Conservation (phyloP, 1,140 invertebrate species). For the Cherax destructor region DNA sequence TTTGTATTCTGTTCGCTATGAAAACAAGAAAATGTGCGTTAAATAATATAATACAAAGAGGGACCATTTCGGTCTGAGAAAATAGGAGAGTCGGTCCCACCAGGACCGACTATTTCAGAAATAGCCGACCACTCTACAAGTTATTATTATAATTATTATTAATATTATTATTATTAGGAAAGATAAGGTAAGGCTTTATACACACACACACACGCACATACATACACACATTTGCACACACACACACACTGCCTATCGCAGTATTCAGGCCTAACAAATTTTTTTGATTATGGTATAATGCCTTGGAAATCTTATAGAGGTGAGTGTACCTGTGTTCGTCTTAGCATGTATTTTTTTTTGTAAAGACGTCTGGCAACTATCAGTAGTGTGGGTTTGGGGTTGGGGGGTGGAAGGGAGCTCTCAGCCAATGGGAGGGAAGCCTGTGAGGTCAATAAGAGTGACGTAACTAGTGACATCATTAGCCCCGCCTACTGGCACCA, state of each 20-base stretch:
- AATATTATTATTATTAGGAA: conserved; percentile 14
- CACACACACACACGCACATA: background rate
- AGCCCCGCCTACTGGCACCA: background rate
- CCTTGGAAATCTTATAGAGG: conserved; percentile 56
- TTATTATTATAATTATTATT: too few species aligned
- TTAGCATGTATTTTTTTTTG: background rate
- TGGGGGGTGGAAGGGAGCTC: background rate
- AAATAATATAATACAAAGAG: conserved; percentile 59
- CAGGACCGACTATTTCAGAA: conserved; percentile 21
- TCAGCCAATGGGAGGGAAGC: background rate
- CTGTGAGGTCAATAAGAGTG: background rate
- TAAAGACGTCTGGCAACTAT: background rate
- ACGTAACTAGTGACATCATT: background rate
- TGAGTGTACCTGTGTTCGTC: conserved; percentile 6
- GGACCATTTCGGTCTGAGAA: conserved; percentile 50
- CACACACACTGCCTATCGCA: conserved; percentile 14
- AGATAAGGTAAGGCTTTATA: conserved; percentile 26
- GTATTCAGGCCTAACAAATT: conserved; percentile 25
- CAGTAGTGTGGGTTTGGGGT: background rate
- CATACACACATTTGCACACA: conserved; percentile 2
- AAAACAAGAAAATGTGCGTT: conserved; percentile 53
- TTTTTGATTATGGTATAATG: conserved; percentile 62
- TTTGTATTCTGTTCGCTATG: conserved; percentile 18
- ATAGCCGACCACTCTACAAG: conserved; percentile 37
- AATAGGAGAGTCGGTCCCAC: conserved; percentile 44